Evolutionary conservation across 1,140 invertebrate genomes (phyloP).

Genomic region (Nasonia longicornis): DNA sequence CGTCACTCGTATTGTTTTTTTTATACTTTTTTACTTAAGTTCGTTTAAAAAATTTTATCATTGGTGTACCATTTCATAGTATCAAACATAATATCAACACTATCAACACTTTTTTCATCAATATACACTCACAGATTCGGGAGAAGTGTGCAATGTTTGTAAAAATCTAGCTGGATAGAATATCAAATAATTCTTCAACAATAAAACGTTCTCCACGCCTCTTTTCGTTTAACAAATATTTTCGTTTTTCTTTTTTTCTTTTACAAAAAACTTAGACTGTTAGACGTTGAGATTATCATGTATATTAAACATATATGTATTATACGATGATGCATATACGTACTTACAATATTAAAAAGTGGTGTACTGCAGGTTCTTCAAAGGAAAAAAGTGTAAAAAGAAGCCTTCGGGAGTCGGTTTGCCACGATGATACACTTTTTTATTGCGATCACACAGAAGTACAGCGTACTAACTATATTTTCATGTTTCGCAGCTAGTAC

Average conservation of each 20-base stretch:
- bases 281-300: conserved; percentile 11
- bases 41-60: conserved; percentile 4
- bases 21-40: background rate
- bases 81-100: conserved; percentile 43
- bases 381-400: background rate
- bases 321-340: background rate
- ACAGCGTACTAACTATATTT: background rate
- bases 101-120: conserved; percentile 33
- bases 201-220: conserved; percentile 5
- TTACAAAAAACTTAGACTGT: conserved; percentile 21
- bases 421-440: background rate
- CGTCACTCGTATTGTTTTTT: background rate
- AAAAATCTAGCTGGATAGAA: conserved; percentile 38
- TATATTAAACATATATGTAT: background rate
- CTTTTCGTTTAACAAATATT: conserved; percentile 17
- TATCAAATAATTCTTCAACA: conserved; percentile 33
- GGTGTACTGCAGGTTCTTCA: background rate
- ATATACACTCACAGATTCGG: conserved; percentile 35
- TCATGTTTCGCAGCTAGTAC: background rate
- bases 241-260: background rate
- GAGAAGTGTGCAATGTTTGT: conserved; percentile 24
- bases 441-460: background rate
- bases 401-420: background rate
- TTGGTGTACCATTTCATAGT: conserved; percentile 17
- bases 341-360: background rate